Conservation (phyloP, 2,888 invertebrate species). For the Mythimna pallens region DNA sequence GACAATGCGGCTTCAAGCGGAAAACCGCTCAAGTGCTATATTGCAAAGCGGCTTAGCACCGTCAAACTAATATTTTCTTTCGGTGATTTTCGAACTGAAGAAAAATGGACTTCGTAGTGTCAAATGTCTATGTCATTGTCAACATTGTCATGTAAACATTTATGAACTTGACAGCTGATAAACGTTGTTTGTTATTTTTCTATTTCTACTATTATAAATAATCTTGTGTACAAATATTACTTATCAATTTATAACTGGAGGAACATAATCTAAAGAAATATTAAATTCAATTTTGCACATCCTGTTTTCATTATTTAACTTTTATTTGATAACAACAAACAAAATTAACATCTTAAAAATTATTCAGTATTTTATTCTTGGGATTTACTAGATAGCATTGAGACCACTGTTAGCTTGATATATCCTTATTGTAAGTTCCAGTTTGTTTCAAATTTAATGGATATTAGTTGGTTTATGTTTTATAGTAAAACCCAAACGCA, state of each 20-base stretch:
- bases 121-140: no score
- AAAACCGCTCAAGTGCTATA: no score
- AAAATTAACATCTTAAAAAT: neutral
- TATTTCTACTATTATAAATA: no score
- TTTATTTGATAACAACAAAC: neutral
- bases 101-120: neutral
- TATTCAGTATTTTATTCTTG: neutral
- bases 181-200: conserved; percentile 28
- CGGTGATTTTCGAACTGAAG: conserved; percentile 73
- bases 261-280: neutral
- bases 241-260: neutral
- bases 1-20: no score
- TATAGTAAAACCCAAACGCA: neutral
- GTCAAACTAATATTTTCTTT: conserved; percentile 63
- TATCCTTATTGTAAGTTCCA: neutral
- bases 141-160: conserved; percentile 15
- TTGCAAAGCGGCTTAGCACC: no score
- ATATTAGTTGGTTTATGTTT: no score
- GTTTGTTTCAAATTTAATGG: neutral
- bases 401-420: neutral
- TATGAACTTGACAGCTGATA: conserved; percentile 23
- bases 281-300: neutral
- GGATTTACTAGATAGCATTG: neutral
- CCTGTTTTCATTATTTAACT: neutral
- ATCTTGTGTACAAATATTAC: conserved; percentile 9